Base-by-base conservation (phyloP, 2,797 vertebrate species). In the Sphaeramia orbicularis region DNA sequence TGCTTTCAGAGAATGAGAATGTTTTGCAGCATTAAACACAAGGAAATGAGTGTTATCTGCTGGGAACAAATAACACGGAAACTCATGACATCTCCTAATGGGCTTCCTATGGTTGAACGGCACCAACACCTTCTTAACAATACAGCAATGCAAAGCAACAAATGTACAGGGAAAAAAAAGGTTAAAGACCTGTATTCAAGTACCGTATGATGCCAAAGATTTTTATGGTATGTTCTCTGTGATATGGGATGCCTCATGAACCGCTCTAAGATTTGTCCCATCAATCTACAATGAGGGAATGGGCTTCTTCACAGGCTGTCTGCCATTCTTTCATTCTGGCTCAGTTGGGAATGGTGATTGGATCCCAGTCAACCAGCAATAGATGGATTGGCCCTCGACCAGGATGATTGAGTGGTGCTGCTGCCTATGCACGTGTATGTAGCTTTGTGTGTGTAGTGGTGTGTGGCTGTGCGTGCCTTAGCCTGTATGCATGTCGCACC, bases 311-410 rank as follows among this genome's bases (percentile, higher is more conserved):
- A 70, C 83, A 65, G 70, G 74, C 85, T 76, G 78, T 81, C 85
- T 86, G 87, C 83, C 83, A 58, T 87, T 89, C 86, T 88, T 88
- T 90, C 74, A 84, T 90, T 80, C 78, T 67, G 80, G 85, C 76
- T 83, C 88, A 75, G 81, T 86, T 88, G 90, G 89, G 88, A 87
- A 83, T 87, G 86, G 87, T 89, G 88, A 93, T 90, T 91, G 90
- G 89, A 91, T 90, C 86, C 87, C 80, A 91, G 86, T 91, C 89
- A 88, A 90, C 82, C 90, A 82, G 84, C 84, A 68, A 76, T 86
- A 86, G 89, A 92, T 90, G 87, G 86, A 90, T 90, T 78, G 88
- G 82, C 80, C 57, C 81, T 80, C 48, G 21, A 84, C 81, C 55
- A 65, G 71, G 67, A 86, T 88, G 86, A 92, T 89, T 74, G 85